A percentile compares a stretch with the other conserved stretches of the same genome.
Evolutionary conservation across 2,888 invertebrate genomes (phyloP).

Genomic region (Drosophila falleni): DNA sequence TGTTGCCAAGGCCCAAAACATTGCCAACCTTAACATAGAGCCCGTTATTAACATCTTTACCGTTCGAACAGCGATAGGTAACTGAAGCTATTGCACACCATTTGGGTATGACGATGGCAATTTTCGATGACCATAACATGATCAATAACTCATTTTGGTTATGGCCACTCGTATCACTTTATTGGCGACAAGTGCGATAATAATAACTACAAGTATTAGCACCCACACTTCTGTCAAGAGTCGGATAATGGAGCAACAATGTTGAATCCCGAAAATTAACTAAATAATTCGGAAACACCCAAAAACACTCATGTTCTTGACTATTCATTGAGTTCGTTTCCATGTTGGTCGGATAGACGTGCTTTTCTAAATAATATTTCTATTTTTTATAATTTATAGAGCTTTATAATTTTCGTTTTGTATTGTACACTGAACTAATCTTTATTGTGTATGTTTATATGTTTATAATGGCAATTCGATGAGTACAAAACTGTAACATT

Average conservation of each 20-base stretch:
- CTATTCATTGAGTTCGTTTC: background rate
- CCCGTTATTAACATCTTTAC: slow-evolving; percentile 57
- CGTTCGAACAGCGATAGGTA: slow-evolving; percentile 38
- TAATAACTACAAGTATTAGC: slow-evolving; percentile 23
- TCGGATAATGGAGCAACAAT: background rate
- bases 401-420: background rate
- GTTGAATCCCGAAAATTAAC: background rate
- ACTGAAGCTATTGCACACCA: slow-evolving; percentile 41
- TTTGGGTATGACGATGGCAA: slow-evolving; percentile 5
- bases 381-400: slow-evolving; percentile 42
- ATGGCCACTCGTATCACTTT: slow-evolving; percentile 52
- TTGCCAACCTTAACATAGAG: slow-evolving; percentile 38
- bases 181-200: slow-evolving; percentile 48
- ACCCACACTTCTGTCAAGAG: background rate
- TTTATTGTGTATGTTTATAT: slow-evolving; percentile 50
- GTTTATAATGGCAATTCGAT: slow-evolving; percentile 56
- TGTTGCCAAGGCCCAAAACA: slow-evolving; percentile 65
- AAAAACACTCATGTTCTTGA: background rate
- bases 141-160: slow-evolving; percentile 49
- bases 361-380: background rate
- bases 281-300: slow-evolving; percentile 11
- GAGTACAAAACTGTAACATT: slow-evolving; percentile 22
- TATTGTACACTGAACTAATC: slow-evolving; percentile 47
- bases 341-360: background rate
- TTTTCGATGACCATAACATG: slow-evolving; percentile 21